Percentiles rank a stretch among this genome's conserved stretches.
These are phyloP conservation scores for Gila robusta DNA, from an alignment of 2,797 vertebrate species.

Conservation along the genomic window DNA sequence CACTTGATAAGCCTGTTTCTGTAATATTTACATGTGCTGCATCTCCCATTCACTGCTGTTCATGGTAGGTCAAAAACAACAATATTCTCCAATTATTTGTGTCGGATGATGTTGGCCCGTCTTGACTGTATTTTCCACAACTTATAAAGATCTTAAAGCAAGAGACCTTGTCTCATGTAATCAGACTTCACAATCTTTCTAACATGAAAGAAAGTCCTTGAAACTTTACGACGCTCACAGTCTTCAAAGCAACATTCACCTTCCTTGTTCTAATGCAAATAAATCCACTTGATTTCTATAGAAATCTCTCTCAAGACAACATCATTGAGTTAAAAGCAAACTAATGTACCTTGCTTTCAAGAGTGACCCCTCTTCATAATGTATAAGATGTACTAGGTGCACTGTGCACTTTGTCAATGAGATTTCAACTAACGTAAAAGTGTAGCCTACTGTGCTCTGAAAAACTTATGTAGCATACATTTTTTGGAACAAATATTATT, in stretches of 20 bases:
- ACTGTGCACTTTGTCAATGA: neutral
- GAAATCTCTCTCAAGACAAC: slow-evolving; percentile 25
- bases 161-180: neutral
- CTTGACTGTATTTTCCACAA: neutral
- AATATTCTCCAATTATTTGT: neutral
- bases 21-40: neutral
- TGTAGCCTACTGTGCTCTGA: neutral
- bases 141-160: neutral
- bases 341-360: slow-evolving; percentile 39
- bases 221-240: neutral
- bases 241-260: neutral
- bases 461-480: neutral
- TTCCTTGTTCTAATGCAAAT: slow-evolving; percentile 11
- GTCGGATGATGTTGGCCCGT: neutral
- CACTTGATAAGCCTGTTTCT: neutral
- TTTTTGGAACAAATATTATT: neutral
- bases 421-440: neutral
- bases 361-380: slow-evolving; percentile 43
- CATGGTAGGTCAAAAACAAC: neutral
- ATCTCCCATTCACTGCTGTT: neutral
- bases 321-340: slow-evolving; percentile 54
- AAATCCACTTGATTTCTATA: neutral
- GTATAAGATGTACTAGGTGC: neutral
- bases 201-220: slow-evolving; percentile 12
- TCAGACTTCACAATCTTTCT: neutral